phyloP scores from a whole-genome alignment of 2,113 vertebrate species.

The Oreochromis spilurus region DNA sequence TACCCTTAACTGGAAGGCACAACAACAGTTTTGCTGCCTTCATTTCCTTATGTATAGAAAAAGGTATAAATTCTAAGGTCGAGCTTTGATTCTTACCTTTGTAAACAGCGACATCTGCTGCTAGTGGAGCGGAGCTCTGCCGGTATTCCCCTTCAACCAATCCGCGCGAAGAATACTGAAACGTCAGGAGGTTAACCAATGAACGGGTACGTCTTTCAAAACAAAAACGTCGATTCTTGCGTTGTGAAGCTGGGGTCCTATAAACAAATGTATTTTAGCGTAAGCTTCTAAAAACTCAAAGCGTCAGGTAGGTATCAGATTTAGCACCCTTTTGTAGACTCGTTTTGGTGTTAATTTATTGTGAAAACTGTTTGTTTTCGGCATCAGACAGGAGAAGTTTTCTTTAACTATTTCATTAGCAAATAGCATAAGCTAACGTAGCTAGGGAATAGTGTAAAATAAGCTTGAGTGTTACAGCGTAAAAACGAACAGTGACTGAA shows the following conservation, averaged over 20 bases:
- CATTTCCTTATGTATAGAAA: not conserved
- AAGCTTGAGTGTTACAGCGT: not conserved
- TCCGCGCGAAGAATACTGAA: constrained; percentile 5
- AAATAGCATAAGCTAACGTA: not conserved
- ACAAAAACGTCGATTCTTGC: not conserved
- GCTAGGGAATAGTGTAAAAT: not conserved
- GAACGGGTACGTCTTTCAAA: not conserved
- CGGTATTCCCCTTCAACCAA: not conserved
- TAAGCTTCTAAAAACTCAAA: not conserved
- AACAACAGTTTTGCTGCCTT: not conserved
- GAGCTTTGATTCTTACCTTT: not conserved
- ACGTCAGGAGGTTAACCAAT: constrained; percentile 7
- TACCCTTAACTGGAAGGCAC: not conserved
- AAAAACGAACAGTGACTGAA: not conserved
- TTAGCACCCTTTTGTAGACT: no score
- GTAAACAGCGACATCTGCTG: constrained; percentile 38
- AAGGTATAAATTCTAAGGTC: not conserved
- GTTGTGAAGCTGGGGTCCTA: not conserved
- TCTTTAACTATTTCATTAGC: not conserved
- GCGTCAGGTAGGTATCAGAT: constrained; percentile 1
- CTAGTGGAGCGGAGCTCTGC: not conserved
- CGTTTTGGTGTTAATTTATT: not conserved
- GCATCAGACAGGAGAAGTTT: not conserved
- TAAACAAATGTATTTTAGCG: not conserved
- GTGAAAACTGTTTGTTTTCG: not conserved